Evolutionary conservation across 2,888 invertebrate species (phyloP).

Genomic region (Rhodophaea formosa): DNA sequence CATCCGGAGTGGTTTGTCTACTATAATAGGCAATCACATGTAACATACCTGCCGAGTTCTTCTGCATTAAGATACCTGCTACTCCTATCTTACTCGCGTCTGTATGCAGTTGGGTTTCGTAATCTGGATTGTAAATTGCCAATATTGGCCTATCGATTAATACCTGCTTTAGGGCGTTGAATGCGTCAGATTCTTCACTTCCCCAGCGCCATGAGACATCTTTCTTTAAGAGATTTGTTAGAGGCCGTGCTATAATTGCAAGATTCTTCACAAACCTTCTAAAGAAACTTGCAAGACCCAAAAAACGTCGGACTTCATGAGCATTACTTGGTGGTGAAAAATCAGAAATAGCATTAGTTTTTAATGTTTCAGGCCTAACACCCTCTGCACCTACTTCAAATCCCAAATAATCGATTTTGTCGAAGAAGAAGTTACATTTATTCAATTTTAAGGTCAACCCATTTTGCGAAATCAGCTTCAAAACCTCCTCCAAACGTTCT

Average conservation of each 20-base stretch:
- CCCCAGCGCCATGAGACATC: constrained; percentile 29
- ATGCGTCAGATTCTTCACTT: constrained; percentile 28
- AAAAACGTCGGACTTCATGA: constrained; percentile 35
- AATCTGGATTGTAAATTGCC: constrained; percentile 33
- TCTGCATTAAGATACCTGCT: constrained; percentile 42
- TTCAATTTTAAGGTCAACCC: constrained; percentile 31
- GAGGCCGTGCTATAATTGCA: constrained; percentile 31
- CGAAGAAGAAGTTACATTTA: constrained; percentile 39
- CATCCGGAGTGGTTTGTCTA: constrained; percentile 27
- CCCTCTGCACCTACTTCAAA: constrained; percentile 31
- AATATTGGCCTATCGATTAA: constrained; percentile 36
- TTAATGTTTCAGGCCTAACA: constrained; percentile 31
- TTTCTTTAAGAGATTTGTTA: too few relatives aligned
- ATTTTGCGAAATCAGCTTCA: constrained; percentile 19
- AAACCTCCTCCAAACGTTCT: constrained; percentile 21
- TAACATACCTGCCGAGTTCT: constrained; percentile 13
- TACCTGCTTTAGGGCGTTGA: constrained; percentile 30
- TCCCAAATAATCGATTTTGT: constrained; percentile 37
- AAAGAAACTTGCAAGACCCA: constrained; percentile 39
- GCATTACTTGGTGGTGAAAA: constrained; percentile 31
- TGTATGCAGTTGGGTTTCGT: constrained; percentile 41
- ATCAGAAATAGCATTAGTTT: constrained; percentile 25
- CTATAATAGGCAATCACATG: constrained; percentile 33
- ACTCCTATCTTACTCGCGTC: constrained; percentile 42
- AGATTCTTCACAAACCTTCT: too few relatives aligned